Conservation (phyloP, 2,113 vertebrate genomes). For the Nannospalax galili region DNA sequence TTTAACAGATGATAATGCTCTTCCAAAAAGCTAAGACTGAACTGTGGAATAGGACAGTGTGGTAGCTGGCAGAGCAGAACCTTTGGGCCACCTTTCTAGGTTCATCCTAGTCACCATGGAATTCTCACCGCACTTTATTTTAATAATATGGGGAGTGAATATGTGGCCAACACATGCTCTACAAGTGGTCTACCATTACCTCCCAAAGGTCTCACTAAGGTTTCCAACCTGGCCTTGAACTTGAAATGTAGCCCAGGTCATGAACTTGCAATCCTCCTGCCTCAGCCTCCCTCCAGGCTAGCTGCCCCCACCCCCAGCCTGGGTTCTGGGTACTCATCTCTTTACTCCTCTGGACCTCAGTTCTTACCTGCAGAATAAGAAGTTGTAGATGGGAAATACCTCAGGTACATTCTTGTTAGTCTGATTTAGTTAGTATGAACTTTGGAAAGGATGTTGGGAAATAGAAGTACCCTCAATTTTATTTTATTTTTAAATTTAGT, state of each 20-base stretch:
- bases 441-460: not conserved
- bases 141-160: not conserved
- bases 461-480: conserved; percentile 1
- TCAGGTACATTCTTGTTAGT: not conserved
- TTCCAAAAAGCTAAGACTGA: not conserved
- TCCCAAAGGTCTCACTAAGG: not conserved
- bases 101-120: not conserved
- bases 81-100: not conserved
- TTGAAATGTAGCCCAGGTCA: not conserved
- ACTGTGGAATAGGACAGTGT: not conserved
- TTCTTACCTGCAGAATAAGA: not conserved
- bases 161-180: too few relatives aligned
- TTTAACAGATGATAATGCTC: not conserved
- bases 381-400: not conserved
- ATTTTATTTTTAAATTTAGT: conserved; percentile 82
- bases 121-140: not conserved
- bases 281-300: not conserved
- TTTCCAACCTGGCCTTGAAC: not conserved
- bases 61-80: not conserved
- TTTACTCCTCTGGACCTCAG: not conserved
- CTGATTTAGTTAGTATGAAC: not conserved
- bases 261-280: not conserved
- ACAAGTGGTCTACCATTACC: too few relatives aligned
- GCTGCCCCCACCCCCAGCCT: not conserved
- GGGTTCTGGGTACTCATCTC: not conserved